Percentiles rank a stretch among this genome's conserved stretches.
These are phyloP conservation scores for Heliconius ethilla DNA, from an alignment of 2,888 invertebrate species.

Conservation along the genomic window DNA sequence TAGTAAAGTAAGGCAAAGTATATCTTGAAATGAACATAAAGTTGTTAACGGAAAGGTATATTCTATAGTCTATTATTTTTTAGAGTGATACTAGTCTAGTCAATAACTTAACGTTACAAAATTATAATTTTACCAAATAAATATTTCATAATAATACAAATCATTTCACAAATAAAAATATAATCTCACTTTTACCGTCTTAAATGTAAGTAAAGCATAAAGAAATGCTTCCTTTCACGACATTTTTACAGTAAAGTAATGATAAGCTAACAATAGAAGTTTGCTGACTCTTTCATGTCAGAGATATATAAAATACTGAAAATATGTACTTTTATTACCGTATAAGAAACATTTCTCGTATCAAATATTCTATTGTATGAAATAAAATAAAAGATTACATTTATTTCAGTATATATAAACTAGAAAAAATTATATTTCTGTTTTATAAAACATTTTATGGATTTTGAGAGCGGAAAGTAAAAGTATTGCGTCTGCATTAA, in stretches of 20 bases:
- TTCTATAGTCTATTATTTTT: no score
- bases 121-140: not conserved
- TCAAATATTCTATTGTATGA: not conserved
- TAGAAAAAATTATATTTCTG: not conserved
- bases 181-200: not conserved
- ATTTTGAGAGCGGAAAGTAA: no score
- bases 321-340: not conserved
- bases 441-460: not conserved
- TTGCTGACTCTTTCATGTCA: slow-evolving; percentile 1
- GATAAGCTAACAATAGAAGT: slow-evolving; percentile 17
- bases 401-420: not conserved
- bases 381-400: not conserved
- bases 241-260: slow-evolving; percentile 1
- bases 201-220: not conserved
- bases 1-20: no score
- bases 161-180: not conserved
- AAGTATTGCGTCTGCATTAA: no score
- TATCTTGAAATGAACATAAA: no score
- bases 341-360: not conserved
- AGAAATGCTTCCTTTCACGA: slow-evolving; percentile 1
- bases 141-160: not conserved
- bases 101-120: not conserved
- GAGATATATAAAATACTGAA: not conserved
- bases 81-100: no score
- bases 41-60: no score